Percentiles rank a stretch among this genome's conserved stretches.
phyloP scores from a whole-genome alignment of 2,113 vertebrate species.

The Oryctolagus cuniculus region DNA sequence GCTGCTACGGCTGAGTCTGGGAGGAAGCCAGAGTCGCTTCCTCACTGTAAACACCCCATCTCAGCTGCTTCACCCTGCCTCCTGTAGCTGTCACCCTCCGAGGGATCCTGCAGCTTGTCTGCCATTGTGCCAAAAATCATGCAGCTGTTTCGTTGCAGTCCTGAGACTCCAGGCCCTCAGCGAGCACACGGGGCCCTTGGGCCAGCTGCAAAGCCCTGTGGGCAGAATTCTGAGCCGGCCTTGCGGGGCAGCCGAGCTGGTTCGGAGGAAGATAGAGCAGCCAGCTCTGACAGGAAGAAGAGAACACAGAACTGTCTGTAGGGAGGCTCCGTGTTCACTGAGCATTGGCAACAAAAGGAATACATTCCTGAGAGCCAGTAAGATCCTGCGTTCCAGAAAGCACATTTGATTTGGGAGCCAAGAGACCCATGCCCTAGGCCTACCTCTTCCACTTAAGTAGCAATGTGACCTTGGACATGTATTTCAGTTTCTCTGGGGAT shows the following conservation, averaged over 20 bases:
- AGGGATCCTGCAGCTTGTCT: not conserved
- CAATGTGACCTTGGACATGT: conserved; percentile 57
- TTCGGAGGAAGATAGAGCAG: not conserved
- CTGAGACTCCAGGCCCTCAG: not conserved
- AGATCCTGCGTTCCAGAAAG: not conserved
- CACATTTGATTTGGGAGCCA: not conserved
- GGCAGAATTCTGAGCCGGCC: not conserved
- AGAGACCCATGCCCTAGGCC: not conserved
- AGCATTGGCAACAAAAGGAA: not conserved
- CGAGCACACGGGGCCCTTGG: not conserved
- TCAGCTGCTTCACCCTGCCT: not conserved
- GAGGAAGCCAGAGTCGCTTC: conserved; percentile 7
- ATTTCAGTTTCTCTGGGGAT: conserved; percentile 58
- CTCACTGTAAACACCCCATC: not conserved
- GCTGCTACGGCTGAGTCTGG: not conserved
- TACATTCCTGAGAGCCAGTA: not conserved
- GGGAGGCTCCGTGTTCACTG: conserved; percentile 37
- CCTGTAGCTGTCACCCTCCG: not conserved
- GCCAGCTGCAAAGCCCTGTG: not conserved
- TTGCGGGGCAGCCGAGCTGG: not conserved
- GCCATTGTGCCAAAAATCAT: not conserved
- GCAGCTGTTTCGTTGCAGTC: not conserved
- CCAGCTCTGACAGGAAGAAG: not conserved
- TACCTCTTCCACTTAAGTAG: conserved; percentile 37
- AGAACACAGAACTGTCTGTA: not conserved